Base-by-base conservation (phyloP, 2,797 vertebrate genomes). In the Lagodon rhomboides region DNA sequence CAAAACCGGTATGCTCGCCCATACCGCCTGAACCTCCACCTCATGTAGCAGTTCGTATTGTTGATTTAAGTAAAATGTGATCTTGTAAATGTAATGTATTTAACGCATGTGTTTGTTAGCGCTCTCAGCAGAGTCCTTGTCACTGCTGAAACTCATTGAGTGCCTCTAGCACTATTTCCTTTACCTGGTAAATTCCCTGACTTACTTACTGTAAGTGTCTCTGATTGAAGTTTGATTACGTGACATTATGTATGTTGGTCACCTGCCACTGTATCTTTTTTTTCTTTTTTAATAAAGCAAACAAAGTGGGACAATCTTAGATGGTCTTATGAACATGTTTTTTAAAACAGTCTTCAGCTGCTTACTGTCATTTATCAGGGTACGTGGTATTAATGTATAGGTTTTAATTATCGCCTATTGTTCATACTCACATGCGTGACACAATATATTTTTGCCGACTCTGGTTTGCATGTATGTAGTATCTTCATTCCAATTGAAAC, bases 61-160 rank as follows among this genome's bases (percentile, higher is more conserved):
- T 46, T 46, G 44, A 16, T 46, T 65, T 58, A 43, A 65, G 23
- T 65, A 2, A 51, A 20, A 38, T 38, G 16, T 51, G 53, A 44
- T 71, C 11, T 50, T 50, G 8, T 8, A n/a, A n/a, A 30, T 30
- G 30, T 30, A 30, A 30, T 30, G 30, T 30, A 51, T 50, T 50
- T 50, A 51, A 68, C 23, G 34, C 59, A 64, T 53, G 46, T 75
- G 51, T 75, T 30, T 38, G 38, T 47, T 50, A 22, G 30, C 30
- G 38, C 51, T 56, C 61, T 47, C 43, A 49, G 43, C 16, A 49
- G 27, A 18, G 6, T 47, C 46, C 46, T 15, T 17, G 46, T 47
- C 3, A 7, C 44, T 15, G 44, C 44, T 46, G 3, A 15, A 8
- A 47, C 18, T 47, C 17, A n/a, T n/a, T n/a, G n/a, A 27, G 27